Conservation (phyloP, 2,797 vertebrate species). For the Diplodus puntazzo region DNA sequence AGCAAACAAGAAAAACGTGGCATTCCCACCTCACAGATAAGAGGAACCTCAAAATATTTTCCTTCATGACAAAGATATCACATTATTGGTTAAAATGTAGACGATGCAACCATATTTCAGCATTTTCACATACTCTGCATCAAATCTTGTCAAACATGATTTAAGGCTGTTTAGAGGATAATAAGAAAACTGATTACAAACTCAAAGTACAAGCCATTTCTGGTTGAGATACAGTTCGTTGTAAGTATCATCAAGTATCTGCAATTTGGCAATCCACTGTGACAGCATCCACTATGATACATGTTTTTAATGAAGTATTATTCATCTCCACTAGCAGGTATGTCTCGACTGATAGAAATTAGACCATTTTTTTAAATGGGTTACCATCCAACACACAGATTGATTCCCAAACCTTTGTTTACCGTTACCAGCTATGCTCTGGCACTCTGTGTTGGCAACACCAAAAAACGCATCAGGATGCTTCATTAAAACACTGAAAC, state of each 20-base stretch:
- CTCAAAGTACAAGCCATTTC: background rate
- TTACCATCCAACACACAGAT: background rate
- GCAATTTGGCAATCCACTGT: background rate
- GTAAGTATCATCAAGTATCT: background rate
- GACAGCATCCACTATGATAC: background rate
- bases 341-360: background rate
- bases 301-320: background rate
- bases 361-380: background rate
- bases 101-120: background rate
- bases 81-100: background rate
- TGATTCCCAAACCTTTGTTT: conserved; percentile 1
- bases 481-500: background rate
- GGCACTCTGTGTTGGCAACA: background rate
- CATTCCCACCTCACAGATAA: background rate
- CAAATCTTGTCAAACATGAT: background rate
- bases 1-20: background rate
- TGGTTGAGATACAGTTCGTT: background rate
- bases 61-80: background rate
- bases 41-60: background rate
- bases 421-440: background rate
- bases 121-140: background rate
- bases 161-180: background rate
- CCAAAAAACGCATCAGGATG: background rate
- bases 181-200: background rate
- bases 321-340: background rate